These are phyloP conservation scores for Stichopus horrens DNA, from an alignment of 53 echinoderm and acorn worm genomes.

Conservation along the genomic window DNA sequence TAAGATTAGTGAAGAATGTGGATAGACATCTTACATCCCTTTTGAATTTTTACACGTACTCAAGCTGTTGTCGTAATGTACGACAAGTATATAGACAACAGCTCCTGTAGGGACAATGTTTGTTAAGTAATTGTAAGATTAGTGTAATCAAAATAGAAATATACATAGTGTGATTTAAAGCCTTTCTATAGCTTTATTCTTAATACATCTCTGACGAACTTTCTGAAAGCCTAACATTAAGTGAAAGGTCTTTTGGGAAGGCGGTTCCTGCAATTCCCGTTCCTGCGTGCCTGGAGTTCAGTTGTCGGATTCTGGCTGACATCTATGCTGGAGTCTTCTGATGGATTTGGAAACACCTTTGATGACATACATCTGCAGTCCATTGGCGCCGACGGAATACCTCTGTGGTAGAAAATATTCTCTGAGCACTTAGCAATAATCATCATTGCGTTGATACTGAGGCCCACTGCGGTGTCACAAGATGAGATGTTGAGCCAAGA, in stretches of 20 bases:
- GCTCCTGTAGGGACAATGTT: background rate
- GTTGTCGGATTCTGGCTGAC: background rate
- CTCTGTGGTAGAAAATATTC: constrained; percentile 10
- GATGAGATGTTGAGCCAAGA: background rate
- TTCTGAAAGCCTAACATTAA: background rate
- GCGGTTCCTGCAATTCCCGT: background rate
- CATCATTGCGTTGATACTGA: background rate
- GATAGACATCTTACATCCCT: too few relatives aligned
- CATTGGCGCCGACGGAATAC: background rate
- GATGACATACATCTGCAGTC: too few relatives aligned
- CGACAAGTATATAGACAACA: too few relatives aligned
- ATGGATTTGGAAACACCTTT: background rate
- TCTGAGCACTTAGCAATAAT: background rate
- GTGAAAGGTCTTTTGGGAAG: background rate
- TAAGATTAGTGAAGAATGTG: too few relatives aligned
- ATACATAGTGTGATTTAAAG: too few relatives aligned
- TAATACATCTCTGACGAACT: background rate
- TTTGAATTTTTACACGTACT: too few relatives aligned
- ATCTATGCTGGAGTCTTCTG: background rate
- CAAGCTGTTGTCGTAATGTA: too few relatives aligned
- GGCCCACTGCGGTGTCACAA: background rate
- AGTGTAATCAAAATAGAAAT: too few relatives aligned
- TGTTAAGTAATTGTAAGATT: too few relatives aligned
- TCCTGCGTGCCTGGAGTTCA: background rate
- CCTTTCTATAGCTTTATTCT: background rate